Evolutionary conservation across 1,140 invertebrate genomes (phyloP), one percentile per base, ranked within the genome.

Genomic region (Drosophila pruinosa): DNA sequence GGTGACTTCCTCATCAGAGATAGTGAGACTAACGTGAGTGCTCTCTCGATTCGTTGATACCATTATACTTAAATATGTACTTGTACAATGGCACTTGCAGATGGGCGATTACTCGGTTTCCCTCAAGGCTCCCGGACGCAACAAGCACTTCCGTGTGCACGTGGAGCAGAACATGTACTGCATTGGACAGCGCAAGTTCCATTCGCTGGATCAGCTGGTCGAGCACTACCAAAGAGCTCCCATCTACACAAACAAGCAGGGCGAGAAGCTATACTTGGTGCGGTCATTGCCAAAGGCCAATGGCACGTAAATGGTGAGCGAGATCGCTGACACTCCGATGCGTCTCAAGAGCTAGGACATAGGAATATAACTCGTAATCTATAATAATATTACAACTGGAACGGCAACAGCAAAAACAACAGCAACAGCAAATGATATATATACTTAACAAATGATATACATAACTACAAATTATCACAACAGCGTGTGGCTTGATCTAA

Each of bases 141-240:
- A 99, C 93, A 99, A 99, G 92, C 99, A 99, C 92, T 99, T 99
- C 93, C 95, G 98, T 89, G 98, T 99, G 70, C 98, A 99, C 90
- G 97, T 99, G 41, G 97, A 99, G 92, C 96, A 97, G 72, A 95
- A 94, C 22, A 94, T 97, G 56, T 99, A 98, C 91, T 98, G 97
- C 91, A 99, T 99, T 92, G 99, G 99, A 38, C 98, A 99, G 93
- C 95, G 99, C 86, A 98, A 97, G 92, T 99, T 99, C 92, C 95
- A 97, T 75, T 97, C 96, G 43, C 92, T 99, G 83, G 98, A 99
- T 91, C 98, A 99, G 91, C 93, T 99, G 68, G 98, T 99, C 73
- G 97, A 98, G 90, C 98, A 99, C 93, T 99, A 99, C 93, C 98
- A 98, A 93, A 95, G 97, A 90, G 97, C 98, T 72, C 99, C 99